phyloP scores from a whole-genome alignment of 2,888 invertebrate genomes.

The Idaea dimidiata region DNA sequence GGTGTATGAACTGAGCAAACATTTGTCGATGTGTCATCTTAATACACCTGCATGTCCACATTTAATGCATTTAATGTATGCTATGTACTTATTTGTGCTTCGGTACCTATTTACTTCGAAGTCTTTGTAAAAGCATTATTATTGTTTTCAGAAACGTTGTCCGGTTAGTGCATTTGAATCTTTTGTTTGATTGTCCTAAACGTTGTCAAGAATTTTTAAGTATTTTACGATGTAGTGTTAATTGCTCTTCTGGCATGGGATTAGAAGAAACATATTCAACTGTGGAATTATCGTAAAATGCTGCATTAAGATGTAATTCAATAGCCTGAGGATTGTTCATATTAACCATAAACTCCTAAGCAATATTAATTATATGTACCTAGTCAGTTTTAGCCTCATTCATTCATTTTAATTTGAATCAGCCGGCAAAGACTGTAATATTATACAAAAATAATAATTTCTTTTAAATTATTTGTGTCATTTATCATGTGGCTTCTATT shows the following conservation, averaged over 20 bases:
- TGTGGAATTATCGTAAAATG: background rate
- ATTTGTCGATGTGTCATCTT: conserved; percentile 24
- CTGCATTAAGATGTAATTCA: too few species aligned
- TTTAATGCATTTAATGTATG: conserved; percentile 2
- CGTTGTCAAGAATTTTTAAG: background rate
- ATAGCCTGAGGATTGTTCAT: too few species aligned
- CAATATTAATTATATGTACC: too few species aligned
- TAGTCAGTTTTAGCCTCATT: too few species aligned
- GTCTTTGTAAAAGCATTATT: background rate
- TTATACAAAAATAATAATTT: background rate
- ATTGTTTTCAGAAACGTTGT: conserved; percentile 1
- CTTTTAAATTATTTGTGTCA: background rate
- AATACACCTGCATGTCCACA: conserved; percentile 20
- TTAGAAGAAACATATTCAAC: background rate
- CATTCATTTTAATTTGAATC: background rate
- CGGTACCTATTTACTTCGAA: background rate
- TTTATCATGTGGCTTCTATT: background rate
- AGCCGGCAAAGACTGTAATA: background rate
- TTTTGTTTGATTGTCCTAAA: background rate
- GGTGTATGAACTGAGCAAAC: conserved; percentile 26
- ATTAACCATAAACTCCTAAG: background rate
- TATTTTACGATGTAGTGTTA: background rate
- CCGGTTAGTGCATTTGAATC: background rate
- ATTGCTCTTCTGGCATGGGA: background rate
- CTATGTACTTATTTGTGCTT: conserved; percentile 4